phyloP scores from a whole-genome alignment of 2,888 invertebrate genomes.

The Kryphioiulus occultus region DNA sequence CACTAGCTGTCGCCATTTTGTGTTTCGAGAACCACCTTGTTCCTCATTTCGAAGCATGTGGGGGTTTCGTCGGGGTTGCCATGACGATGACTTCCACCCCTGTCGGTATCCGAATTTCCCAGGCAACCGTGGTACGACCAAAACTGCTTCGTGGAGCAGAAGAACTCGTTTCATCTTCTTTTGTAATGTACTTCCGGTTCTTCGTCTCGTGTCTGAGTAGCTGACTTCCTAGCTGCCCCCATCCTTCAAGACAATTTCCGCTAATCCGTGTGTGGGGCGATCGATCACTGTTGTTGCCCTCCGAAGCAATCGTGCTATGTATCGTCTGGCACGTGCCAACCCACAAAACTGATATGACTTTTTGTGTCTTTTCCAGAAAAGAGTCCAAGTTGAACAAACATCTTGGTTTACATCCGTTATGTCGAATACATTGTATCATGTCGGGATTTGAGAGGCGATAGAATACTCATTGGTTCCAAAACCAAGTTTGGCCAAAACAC shows the following conservation, averaged over 20 bases:
- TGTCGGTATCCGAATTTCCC: background rate
- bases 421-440: too few relatives aligned
- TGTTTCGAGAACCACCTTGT: too few relatives aligned
- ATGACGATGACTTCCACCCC: background rate
- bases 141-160: background rate
- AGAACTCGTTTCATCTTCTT: background rate
- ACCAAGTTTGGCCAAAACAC: too few relatives aligned
- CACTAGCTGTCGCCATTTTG: too few relatives aligned
- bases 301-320: too few relatives aligned
- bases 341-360: background rate
- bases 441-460: too few relatives aligned
- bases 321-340: background rate
- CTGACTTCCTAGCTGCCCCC: background rate
- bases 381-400: too few relatives aligned
- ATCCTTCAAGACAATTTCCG: slow-evolving; percentile 19
- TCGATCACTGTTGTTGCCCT: background rate
- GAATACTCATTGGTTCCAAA: too few relatives aligned
- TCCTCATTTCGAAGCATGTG: too few relatives aligned
- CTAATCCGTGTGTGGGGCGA: background rate
- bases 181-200: background rate
- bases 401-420: too few relatives aligned
- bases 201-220: background rate
- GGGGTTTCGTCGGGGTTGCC: too few relatives aligned
- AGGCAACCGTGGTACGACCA: background rate
- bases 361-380: too few relatives aligned